phyloP scores from a whole-genome alignment of 2,888 invertebrate genomes.

The Pandemis corylana region DNA sequence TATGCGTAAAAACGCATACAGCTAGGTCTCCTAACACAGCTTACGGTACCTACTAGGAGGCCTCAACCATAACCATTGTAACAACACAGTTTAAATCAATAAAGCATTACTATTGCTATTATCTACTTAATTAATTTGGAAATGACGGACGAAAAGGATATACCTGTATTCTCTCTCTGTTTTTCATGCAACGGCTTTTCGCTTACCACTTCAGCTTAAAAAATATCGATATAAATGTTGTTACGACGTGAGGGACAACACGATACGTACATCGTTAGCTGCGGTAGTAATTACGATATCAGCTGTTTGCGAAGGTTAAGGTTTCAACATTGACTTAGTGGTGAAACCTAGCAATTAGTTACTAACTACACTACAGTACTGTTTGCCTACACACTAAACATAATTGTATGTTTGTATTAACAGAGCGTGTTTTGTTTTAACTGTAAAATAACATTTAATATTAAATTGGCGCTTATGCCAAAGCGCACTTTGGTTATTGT shows the following conservation, averaged over 20 bases:
- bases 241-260: not conserved
- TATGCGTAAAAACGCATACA: too few relatives aligned
- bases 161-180: too few relatives aligned
- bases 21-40: too few relatives aligned
- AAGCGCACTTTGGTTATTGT: not conserved
- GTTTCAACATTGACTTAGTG: slow-evolving; percentile 26
- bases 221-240: slow-evolving; percentile 1
- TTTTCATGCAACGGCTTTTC: not conserved
- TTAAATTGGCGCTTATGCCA: not conserved
- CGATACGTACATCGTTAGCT: slow-evolving; percentile 23
- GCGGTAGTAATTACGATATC: slow-evolving; percentile 26
- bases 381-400: not conserved
- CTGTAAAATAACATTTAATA: not conserved
- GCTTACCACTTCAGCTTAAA: not conserved
- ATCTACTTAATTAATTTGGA: too few relatives aligned
- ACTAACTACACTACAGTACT: slow-evolving; percentile 4
- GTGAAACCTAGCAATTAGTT: slow-evolving; percentile 21
- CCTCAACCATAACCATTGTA: too few relatives aligned
- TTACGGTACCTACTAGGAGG: too few relatives aligned
- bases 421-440: not conserved
- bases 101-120: too few relatives aligned
- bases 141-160: too few relatives aligned
- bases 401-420: not conserved
- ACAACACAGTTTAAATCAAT: too few relatives aligned
- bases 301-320: slow-evolving; percentile 19